Base-by-base conservation (phyloP, 2,113 vertebrate genomes). In the Labeo catla region DNA sequence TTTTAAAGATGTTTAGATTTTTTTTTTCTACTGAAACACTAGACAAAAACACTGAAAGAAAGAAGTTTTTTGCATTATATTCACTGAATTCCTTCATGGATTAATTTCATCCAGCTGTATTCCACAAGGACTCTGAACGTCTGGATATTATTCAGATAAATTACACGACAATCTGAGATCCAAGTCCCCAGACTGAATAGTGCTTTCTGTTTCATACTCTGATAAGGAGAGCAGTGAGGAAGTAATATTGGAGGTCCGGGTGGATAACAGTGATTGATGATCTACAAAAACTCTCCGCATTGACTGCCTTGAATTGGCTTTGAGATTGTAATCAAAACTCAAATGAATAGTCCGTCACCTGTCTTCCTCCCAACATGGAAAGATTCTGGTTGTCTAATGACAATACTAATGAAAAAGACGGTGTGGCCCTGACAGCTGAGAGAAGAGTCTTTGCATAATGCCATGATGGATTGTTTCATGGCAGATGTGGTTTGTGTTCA, bases 321-420 rank as follows among this genome's bases (percentile, higher is more conserved):
- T 8, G 77, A 81, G 83, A 87, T 81, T 76, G 63, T 93, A 91
- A 93, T 93, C 93, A 91, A 93, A 92, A 89, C 90, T 83, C 81
- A 81, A 85, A 88, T 52, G 84, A 79, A 87, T 91, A 91, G 90
- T 92, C 90, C 81, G 89, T 93, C 90, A 89, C 74, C 23, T 73
- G 47, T 59, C 78, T 86, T 85, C 86, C 87, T 88, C 87, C 83
- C 81, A 73, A 72, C 21, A 39, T 81, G 77, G 81, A 34, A 57
- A 34, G 59, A 88, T 0, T 61, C 76, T 85, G 76, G 66, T 86
- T 77, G 34, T 70, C 66, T 91, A 89, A 91, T 90, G 87, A 88
- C 89, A 86, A 88, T 86, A 66, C 84, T 90, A 91, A 93, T 90
- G 83, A 65, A 76, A 76, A 76, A 34, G 52, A 57, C 68, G 70